Evolutionary conservation across 2,888 invertebrate genomes (phyloP), one percentile per base, ranked within the genome.

Genomic region (Pemphredon lugubris): DNA sequence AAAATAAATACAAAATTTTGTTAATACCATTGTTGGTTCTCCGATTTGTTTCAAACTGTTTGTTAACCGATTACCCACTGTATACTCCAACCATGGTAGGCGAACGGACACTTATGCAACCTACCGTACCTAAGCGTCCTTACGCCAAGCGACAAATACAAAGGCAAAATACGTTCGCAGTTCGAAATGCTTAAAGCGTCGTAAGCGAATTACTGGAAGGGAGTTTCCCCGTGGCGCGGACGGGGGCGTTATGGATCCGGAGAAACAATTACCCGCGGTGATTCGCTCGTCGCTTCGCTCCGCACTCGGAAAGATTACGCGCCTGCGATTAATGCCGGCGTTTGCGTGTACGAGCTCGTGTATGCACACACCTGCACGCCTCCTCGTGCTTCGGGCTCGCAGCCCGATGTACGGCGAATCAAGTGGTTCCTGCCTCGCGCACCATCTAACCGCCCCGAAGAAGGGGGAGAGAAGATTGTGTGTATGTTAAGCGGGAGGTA

Each of bases 251-350:
- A 14, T 44, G 51, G 42, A 30, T 48, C 20, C 40, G 18, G 54
- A 30, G 58, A 48, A 47, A 55, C 57, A 63, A 68, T 63, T 68
- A 68, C 53, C 63, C 47, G 55, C 30, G 42, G 51, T 26, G 63
- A 63, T 40, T 57, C 51, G 16, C 37, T 57, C 53, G 55, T 66
- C 51, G 61, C 59, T 32, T 53, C 37, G 21, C 21, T 51, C 21
- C 13, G 26, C 51, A 34, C 11, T 37, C 32, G 16, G 53, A 45
- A 60, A 63, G 68, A 63, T 68, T 32, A 37, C 48, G 13, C 20
- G 18, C 53, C 39, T 20, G 51, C 61, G 63, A 71, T 61, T 58
- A 68, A 68, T 45, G 44, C 13, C 14, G n/a, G 21, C 20, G 7
- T 13, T 42, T 18, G 32, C 58, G 20, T 54, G 58, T 60, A 58